Conservation (phyloP, 1,140 invertebrate genomes). For the Camponotus vicinus region DNA sequence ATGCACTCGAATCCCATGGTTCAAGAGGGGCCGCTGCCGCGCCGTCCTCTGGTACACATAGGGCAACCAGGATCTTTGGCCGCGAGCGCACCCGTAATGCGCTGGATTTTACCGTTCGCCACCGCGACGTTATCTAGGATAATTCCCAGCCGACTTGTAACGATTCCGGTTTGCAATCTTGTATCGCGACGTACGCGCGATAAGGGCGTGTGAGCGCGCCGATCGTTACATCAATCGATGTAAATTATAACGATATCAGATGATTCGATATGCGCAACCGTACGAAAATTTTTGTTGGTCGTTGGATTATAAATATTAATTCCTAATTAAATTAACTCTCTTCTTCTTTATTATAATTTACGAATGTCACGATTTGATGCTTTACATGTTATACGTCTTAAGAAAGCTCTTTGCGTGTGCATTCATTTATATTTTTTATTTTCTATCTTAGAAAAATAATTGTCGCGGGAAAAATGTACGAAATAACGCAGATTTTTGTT, state of each 20-base stretch:
- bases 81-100: conserved; percentile 21
- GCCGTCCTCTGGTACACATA: not conserved
- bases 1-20: conserved; percentile 37
- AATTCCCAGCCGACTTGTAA: conserved; percentile 48
- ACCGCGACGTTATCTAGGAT: conserved; percentile 56
- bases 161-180: conserved; percentile 56
- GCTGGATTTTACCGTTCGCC: conserved; percentile 54
- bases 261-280: conserved; percentile 4
- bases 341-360: not conserved
- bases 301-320: conserved; percentile 37
- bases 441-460: not conserved
- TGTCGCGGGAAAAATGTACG: not conserved
- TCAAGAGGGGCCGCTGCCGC: not conserved
- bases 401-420: no score
- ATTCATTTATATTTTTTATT: not conserved
- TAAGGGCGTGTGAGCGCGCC: conserved; percentile 16
- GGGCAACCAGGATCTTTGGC: conserved; percentile 25
- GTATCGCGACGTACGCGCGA: conserved; percentile 30
- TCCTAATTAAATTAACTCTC: not conserved
- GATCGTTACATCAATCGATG: conserved; percentile 41
- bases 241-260: conserved; percentile 56
- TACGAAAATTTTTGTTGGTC: not conserved
- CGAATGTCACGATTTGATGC: not conserved
- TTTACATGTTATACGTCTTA: no score
- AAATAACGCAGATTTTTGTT: not conserved